Evolutionary conservation across 2,888 invertebrate genomes (phyloP).

Genomic region (Drosophila koepferae): DNA sequence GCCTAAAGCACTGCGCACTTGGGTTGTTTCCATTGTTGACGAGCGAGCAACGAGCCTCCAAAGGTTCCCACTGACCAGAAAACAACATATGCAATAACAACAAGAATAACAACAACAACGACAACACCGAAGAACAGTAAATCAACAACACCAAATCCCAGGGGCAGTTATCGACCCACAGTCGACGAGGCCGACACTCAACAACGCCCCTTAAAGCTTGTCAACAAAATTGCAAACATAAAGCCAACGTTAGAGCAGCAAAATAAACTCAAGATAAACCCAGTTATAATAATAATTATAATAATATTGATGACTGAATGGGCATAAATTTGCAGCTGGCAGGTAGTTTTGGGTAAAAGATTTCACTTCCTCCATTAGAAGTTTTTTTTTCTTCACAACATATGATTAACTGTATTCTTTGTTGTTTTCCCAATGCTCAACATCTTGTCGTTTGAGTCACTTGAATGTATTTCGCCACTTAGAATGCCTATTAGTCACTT

Average conservation of each 20-base stretch:
- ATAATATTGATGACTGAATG: conserved; percentile 8
- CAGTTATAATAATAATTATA: background rate
- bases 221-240: conserved; percentile 4
- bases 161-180: conserved; percentile 53
- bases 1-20: conserved; percentile 42
- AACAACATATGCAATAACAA: too few species aligned
- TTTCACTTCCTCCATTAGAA: conserved; percentile 6
- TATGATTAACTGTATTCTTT: conserved; percentile 5
- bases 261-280: background rate
- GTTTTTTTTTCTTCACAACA: background rate
- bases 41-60: conserved; percentile 49
- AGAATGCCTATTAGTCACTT: conserved; percentile 4
- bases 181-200: conserved; percentile 14
- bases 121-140: conserved; percentile 13
- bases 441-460: conserved; percentile 16
- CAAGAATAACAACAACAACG: conserved; percentile 5
- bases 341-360: conserved; percentile 1
- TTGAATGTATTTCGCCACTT: conserved; percentile 9
- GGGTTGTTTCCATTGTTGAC: conserved; percentile 53
- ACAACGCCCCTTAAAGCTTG: conserved; percentile 33
- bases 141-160: conserved; percentile 32
- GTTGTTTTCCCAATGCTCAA: background rate
- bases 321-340: background rate
- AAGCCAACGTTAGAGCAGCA: conserved; percentile 16
- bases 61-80: conserved; percentile 28